Evolutionary conservation across 2,113 vertebrate species (phyloP).

Genomic region (Picathartes gymnocephalus): DNA sequence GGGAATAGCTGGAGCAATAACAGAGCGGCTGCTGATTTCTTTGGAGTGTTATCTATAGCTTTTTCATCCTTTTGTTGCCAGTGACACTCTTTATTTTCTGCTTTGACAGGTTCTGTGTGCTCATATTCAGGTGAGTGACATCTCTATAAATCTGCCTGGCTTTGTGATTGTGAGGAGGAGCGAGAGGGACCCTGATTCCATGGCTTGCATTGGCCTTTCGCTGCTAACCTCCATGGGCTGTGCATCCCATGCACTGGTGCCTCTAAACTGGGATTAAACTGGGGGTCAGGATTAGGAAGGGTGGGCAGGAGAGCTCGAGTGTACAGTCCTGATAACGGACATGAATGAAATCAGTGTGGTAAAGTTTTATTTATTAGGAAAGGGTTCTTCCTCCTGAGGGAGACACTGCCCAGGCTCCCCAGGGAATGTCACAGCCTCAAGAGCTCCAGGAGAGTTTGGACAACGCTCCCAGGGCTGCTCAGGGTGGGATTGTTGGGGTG

Average conservation of each 20-base stretch:
- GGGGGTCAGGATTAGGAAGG: background rate
- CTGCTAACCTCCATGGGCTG: fast-evolving
- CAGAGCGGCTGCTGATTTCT: background rate
- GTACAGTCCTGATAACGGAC: background rate
- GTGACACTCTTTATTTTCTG: background rate
- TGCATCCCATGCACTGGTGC: background rate
- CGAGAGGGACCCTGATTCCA: background rate
- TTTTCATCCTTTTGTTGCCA: background rate
- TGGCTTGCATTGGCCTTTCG: background rate
- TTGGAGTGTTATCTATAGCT: background rate
- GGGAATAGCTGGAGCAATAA: background rate
- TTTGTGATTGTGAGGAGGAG: background rate
- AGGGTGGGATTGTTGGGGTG: background rate
- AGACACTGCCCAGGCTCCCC: background rate
- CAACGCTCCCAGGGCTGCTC: fast-evolving
- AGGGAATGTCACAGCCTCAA: background rate
- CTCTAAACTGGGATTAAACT: background rate
- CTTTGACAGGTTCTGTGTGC: constrained; percentile 62
- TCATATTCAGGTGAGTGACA: constrained; percentile 70
- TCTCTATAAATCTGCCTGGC: background rate
- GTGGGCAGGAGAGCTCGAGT: background rate
- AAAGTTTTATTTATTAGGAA: background rate
- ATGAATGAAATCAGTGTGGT: background rate
- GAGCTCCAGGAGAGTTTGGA: background rate
- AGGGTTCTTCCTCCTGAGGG: background rate